Evolutionary conservation across 1,140 invertebrate genomes (phyloP).

Genomic region (Micrasema minimum): DNA sequence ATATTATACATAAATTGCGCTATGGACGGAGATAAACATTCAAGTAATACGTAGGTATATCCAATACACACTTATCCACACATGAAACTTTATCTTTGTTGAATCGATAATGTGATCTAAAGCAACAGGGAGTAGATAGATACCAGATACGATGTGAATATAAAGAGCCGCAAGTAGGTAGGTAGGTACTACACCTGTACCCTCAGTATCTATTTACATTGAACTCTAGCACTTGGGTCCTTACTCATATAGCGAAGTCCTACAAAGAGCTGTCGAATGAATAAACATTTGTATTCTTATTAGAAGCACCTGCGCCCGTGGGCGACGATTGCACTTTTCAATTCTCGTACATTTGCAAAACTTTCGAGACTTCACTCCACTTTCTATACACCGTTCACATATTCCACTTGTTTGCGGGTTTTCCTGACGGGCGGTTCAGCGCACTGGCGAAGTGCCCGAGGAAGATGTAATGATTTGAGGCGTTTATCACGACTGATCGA

Average conservation of each 20-base stretch:
- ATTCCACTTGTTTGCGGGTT: conserved; percentile 16
- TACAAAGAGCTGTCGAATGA: no score
- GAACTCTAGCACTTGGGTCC: no score
- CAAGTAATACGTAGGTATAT: not conserved
- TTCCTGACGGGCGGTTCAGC: not conserved
- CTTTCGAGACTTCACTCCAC: conserved; percentile 28
- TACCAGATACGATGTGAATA: no score
- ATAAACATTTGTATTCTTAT: not conserved
- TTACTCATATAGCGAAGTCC: no score
- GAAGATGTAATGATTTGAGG: not conserved
- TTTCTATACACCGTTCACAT: conserved; percentile 39
- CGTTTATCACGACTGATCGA: conserved; percentile 35
- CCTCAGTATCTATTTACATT: no score
- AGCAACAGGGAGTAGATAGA: conserved; percentile 2
- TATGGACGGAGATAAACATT: not conserved
- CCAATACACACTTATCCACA: conserved; percentile 14
- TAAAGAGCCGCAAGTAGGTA: no score
- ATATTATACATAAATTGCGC: no score
- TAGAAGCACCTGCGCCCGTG: not conserved
- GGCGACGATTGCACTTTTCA: conserved; percentile 9
- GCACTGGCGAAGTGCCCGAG: not conserved
- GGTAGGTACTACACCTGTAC: no score
- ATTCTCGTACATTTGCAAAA: conserved; percentile 22
- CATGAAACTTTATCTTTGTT: conserved; percentile 22
- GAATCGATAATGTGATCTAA: conserved; percentile 7